phyloP scores from a whole-genome alignment of 2,113 vertebrate genomes.

The Sapajus apella region DNA sequence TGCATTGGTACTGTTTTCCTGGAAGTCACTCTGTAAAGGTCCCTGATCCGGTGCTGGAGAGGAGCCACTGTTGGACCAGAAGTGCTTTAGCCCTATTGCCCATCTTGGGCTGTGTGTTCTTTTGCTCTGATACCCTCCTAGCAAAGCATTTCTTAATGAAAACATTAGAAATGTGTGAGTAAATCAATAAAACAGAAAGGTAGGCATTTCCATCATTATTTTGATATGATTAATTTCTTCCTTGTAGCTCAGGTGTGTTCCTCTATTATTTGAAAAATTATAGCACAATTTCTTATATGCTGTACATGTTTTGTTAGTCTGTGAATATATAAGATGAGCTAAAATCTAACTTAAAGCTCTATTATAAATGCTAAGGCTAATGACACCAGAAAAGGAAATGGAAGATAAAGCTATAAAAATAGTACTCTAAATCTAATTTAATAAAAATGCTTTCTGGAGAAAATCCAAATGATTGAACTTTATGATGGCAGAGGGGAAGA shows the following conservation, averaged over 20 bases:
- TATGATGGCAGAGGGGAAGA: not conserved
- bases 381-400: not conserved
- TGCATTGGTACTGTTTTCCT: rapidly evolving
- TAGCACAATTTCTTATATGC: not conserved
- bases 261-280: constrained; percentile 1
- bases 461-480: not conserved
- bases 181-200: not conserved
- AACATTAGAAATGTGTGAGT: not conserved
- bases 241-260: not conserved
- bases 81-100: not conserved
- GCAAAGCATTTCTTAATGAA: not conserved
- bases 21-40: rapidly evolving
- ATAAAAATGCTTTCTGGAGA: not conserved
- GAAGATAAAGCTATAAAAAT: not conserved
- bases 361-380: not conserved
- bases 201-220: not conserved
- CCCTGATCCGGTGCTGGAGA: too few relatives aligned
- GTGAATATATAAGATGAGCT: not conserved
- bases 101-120: not conserved
- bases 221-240: not conserved
- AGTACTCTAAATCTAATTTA: not conserved
- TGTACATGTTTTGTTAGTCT: not conserved
- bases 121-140: not conserved
- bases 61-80: rapidly evolving
- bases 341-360: not conserved